Evolutionary conservation across 2,113 vertebrate genomes (phyloP).

Genomic region (Pluvianellus socialis): DNA sequence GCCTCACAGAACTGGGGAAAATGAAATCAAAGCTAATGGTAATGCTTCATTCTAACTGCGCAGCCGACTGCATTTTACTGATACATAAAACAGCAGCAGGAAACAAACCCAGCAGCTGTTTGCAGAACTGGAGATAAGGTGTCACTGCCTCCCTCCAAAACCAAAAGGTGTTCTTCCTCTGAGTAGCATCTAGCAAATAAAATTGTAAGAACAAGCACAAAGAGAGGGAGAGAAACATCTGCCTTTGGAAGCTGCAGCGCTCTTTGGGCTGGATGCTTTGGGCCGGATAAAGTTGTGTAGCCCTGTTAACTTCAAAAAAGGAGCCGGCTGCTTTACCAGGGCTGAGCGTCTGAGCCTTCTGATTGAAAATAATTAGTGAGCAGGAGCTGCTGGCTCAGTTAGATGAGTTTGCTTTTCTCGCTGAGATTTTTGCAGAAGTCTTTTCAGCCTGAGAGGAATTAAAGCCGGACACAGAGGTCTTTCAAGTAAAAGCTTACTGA

Average conservation of each 20-base stretch:
- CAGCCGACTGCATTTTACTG: not conserved
- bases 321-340: not conserved
- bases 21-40: not conserved
- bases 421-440: not conserved
- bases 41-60: not conserved
- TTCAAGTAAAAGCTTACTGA: not conserved
- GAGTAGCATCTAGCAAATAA: not conserved
- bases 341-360: not conserved
- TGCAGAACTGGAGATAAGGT: not conserved
- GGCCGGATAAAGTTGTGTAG: not conserved
- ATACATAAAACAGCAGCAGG: not conserved
- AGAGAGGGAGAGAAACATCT: not conserved
- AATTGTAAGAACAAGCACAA: not conserved
- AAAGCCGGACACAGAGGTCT: not conserved
- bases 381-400: not conserved
- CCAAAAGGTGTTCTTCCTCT: not conserved
- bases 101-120: not conserved
- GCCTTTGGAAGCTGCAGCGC: not conserved
- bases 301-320: not conserved
- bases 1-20: not conserved
- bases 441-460: not conserved
- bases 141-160: not conserved
- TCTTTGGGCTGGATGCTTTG: not conserved
- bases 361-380: not conserved
- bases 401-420: not conserved